Evolutionary conservation across 2,113 vertebrate genomes (phyloP), one percentile per base, ranked within the genome.

Genomic region (Oxygymnocypris stewartii): DNA sequence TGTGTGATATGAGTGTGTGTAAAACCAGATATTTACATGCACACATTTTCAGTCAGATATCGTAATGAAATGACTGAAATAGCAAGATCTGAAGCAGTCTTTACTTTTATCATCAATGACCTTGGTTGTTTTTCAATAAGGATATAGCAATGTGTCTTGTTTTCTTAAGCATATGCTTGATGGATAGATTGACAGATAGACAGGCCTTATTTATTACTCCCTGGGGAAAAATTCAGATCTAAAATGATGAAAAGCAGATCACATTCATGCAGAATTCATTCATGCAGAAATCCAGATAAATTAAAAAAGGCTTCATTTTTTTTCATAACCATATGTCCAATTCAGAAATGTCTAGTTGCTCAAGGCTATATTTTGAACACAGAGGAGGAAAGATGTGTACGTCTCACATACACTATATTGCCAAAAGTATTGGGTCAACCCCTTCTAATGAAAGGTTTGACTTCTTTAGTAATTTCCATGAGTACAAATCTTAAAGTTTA

Each of bases 241-340:
- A 35, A 82, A 82, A 82, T 71, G 63, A 82, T 82, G 37, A 82
- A 82, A 84, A 31, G 28, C 28, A 57, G 51, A 3, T 84, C 35
- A n/a, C 23, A 42, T 59, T 75, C 74, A 31, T 31, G 28, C 59
- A 75, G 11, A 4, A 84, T 42, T 35, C 14, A n/a, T 42, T 84
- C 82, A 84, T 84, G 82, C 82, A 84, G 47, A 84, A 84, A 84
- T 74, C 35, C 67, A 74, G 13, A 74, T 74, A n/a, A 84, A 84
- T 84, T 74, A 74, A 75, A 57, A 61, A 59, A 57, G 69, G 49
- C 47, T 6, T 57, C 3, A 73, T 18, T 23, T 42, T 54, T 31
- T 51, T 84, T 28, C 28, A 84, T 84, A 40, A 75, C 65, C 81
- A 71, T 83, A 71, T 84, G 82, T 74, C 31, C 49, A 57, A 57